Evolutionary conservation across 1,140 invertebrate species (phyloP).

Genomic region (Nomia melanderi): DNA sequence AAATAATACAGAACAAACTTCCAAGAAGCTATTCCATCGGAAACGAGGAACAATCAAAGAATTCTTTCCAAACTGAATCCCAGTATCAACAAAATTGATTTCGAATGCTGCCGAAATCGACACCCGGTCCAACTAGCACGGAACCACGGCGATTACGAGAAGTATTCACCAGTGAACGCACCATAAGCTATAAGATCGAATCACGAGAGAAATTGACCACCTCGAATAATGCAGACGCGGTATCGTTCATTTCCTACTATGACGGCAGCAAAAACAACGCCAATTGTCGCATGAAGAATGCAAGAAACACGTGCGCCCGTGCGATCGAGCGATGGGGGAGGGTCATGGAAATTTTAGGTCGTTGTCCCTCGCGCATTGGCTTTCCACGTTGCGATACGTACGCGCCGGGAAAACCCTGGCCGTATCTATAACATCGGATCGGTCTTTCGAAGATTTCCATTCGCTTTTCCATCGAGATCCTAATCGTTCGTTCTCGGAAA

Average conservation of each 20-base stretch:
- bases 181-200: constrained; percentile 2
- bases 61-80: too few species aligned
- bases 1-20: too few species aligned
- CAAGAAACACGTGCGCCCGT: constrained; percentile 12
- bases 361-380: neutral
- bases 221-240: neutral
- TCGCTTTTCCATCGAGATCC: neutral
- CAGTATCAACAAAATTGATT: too few species aligned
- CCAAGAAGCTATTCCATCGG: too few species aligned
- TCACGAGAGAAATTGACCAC: constrained; percentile 9
- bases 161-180: neutral
- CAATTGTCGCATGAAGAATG: constrained; percentile 52
- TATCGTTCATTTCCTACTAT: neutral
- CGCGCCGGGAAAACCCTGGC: neutral
- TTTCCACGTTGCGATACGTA: neutral
- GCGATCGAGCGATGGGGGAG: constrained; percentile 7
- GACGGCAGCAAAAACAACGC: constrained; percentile 12
- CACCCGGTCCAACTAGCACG: too few species aligned
- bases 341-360: constrained; percentile 25
- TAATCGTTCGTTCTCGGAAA: neutral
- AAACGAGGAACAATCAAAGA: too few species aligned
- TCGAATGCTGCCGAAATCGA: too few species aligned
- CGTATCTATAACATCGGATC: neutral
- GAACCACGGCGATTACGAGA: too few species aligned
- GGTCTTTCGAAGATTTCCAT: neutral